Conservation (phyloP, 2,113 vertebrate genomes). For the Cheilinus undulatus region DNA sequence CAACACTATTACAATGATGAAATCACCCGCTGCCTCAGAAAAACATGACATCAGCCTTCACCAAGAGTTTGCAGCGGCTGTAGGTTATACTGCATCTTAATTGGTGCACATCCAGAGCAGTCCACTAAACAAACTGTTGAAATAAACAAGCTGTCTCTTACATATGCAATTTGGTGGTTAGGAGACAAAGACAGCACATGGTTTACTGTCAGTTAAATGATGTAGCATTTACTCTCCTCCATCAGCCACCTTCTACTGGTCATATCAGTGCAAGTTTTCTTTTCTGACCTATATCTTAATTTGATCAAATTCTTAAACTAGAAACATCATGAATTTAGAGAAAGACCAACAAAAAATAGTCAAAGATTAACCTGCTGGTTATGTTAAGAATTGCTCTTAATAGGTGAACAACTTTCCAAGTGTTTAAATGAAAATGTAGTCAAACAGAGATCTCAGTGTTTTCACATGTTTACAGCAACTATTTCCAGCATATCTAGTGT, state of each 20-base stretch:
- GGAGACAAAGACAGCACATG: background rate
- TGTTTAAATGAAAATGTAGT: too few relatives aligned
- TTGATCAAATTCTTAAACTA: too few relatives aligned
- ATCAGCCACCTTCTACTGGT: background rate
- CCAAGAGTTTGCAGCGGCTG: conserved; percentile 7
- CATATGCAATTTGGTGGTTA: background rate
- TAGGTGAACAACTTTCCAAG: too few relatives aligned
- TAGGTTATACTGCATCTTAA: conserved; percentile 13
- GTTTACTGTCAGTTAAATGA: conserved; percentile 9
- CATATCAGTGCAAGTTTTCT: too few relatives aligned
- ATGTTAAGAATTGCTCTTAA: too few relatives aligned
- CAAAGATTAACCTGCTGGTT: too few relatives aligned
- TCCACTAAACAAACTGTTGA: background rate
- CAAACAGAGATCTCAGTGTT: too few relatives aligned
- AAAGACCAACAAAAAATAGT: too few relatives aligned
- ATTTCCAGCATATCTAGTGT: too few relatives aligned
- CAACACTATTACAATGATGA: conserved; percentile 46
- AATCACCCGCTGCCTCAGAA: conserved; percentile 29
- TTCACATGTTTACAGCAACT: too few relatives aligned
- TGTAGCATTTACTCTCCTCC: background rate
- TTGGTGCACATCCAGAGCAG: background rate
- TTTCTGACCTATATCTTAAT: too few relatives aligned
- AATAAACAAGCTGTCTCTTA: conserved; percentile 11
- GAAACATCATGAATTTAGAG: too few relatives aligned
- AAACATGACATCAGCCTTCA: conserved; percentile 40